phyloP scores from a whole-genome alignment of 2,888 invertebrate species.

The Spodoptera exigua region DNA sequence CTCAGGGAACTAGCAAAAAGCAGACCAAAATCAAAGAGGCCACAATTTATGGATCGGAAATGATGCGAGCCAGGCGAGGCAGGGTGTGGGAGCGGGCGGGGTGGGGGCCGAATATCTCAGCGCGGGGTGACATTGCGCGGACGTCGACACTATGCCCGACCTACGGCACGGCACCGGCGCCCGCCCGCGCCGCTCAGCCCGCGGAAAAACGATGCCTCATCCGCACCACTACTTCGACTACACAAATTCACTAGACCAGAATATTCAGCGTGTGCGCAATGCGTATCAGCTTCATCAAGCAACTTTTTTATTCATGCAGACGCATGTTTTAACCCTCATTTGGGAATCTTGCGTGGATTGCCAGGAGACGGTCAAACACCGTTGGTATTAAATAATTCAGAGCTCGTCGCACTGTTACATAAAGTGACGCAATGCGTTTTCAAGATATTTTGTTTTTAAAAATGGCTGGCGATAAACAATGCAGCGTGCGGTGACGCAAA shows the following conservation, averaged over 20 bases:
- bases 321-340: constrained; percentile 20
- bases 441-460: constrained; percentile 62
- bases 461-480: constrained; percentile 52
- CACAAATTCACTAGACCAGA: constrained; percentile 45
- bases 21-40: constrained; percentile 61
- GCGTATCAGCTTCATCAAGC: constrained; percentile 28
- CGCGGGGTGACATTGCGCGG: constrained; percentile 87
- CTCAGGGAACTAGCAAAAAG: constrained; percentile 43
- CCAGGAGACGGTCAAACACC: constrained; percentile 36
- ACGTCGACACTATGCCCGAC: constrained; percentile 85
- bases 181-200: constrained; percentile 66
- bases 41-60: constrained; percentile 77
- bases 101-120: constrained; percentile 75
- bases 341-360: constrained; percentile 26
- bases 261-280: constrained; percentile 38
- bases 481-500: constrained; percentile 32
- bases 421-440: constrained; percentile 69
- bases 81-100: constrained; percentile 53
- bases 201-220: constrained; percentile 74
- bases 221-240: constrained; percentile 63
- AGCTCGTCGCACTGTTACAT: constrained; percentile 66
- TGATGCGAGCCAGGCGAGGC: constrained; percentile 64
- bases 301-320: constrained; percentile 26
- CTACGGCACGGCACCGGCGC: constrained; percentile 78
- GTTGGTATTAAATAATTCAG: constrained; percentile 61